Base-by-base conservation (phyloP, 2,113 vertebrate genomes). In the Electrona antarctica region DNA sequence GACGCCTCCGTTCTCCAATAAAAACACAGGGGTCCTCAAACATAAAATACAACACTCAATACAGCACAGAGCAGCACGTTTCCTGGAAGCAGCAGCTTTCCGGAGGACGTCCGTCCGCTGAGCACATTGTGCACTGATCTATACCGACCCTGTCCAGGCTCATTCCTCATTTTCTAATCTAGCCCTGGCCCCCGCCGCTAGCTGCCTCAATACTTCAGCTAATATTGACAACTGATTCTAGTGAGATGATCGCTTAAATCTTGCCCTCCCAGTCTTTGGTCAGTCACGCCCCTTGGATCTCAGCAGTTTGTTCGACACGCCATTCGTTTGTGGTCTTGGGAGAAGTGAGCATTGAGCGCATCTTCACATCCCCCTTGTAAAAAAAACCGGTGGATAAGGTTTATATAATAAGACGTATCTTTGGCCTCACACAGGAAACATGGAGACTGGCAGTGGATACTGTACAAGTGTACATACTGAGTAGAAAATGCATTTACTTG, bases 401-500 rank as follows among this genome's bases (percentile, higher is more conserved):
- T 85, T 75, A 76, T 79, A 73, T 83, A 84, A 89, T 50, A 74
- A 73, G 64, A 74, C 73, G 60, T 60, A 73, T 84, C 69, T 71
- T 54, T 60, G 63, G 67, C 50, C 48, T n/a, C 73, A 59, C 55
- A 60, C 55, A 66, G 77, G 78, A 83, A 76, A 79, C 52, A 64
- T 41, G 64, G 71, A 70, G 65, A 72, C 69, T 54, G 57, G 64
- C 80, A 64, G 77, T 15, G 71, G 21, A 21, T 21, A 21, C 21
- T 21, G 21, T 21, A 21, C 21, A 21, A 41, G 33, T 41, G 33
- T 79, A 81, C 68, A 78, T 64, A 76, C 68, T 87, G 33, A 84
- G 67, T 60, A 82, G 71, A 81, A 82, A 93, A 87, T 85, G 83
- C 88, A 85, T 94, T 95, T 94, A 91, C 89, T 93, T 87, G 85